Evolutionary conservation across 2,797 vertebrate species (phyloP), one percentile per base, ranked within the genome.

Genomic region (Gobionotothen gibberifrons): DNA sequence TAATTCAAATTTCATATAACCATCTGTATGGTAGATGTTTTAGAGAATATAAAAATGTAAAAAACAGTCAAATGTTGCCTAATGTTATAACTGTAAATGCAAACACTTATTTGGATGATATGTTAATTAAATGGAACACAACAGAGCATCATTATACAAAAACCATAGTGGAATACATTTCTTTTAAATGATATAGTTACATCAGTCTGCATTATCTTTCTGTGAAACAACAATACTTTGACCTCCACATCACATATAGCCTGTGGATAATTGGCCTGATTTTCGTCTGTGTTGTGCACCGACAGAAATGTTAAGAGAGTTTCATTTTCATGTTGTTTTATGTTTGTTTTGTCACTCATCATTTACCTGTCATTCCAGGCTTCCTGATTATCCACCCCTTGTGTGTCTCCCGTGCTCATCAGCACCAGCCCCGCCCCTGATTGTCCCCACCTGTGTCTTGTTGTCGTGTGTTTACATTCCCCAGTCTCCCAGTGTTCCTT

Each of bases 231-330:
- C 59, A 75, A 32, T 47, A 49, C 59, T 53, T 46, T 42, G 46
- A 39, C 71, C 60, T 74, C 74, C 63, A 76, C 69, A 63, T 52
- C 52, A 58, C 47, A 74, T 56, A 40, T 9, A 49, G 54, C 21
- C 46, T 43, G 53, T 56, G 58, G 62, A 85, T 61, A 75, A 77
- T 76, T 84, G 84, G 72, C 81, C 81, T 81, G 21, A 76, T 84
- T 83, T 83, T 53, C 63, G 59, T 36, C 36, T 26, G 22, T 26
- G 22, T 26, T 26, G 22, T 26, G 22, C 22, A 26, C 22, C 22
- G 22, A 26, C 22, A 26, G 22, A 26, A 26, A 26, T 26, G 22
- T 26, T 26, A 26, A 26, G 22, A 26, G 22, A 26, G 22, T 26
- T 22, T 26, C 22, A 26, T 26, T 26, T 26, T 3, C 26, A 26